A percentile compares a stretch with the other conserved stretches of the same genome.
Evolutionary conservation across 2,888 invertebrate genomes (phyloP).

Genomic region (Holacanthella duospinosa): DNA sequence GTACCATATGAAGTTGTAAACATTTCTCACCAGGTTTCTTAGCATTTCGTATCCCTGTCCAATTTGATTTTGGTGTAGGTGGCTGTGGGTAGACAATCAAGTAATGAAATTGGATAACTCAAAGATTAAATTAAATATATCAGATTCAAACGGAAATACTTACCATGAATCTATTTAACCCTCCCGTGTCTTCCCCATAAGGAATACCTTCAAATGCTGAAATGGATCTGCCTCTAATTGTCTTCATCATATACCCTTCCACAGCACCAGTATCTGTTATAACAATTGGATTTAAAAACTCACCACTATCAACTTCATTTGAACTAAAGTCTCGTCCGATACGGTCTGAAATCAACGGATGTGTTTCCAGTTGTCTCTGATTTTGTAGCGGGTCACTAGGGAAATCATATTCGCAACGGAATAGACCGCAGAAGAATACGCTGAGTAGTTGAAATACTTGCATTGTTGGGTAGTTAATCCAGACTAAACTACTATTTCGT

Average conservation of each 20-base stretch:
- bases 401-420: background rate
- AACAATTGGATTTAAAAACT: slow-evolving; percentile 7
- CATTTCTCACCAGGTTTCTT: slow-evolving; percentile 8
- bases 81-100: slow-evolving; percentile 5
- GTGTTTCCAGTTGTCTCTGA: background rate
- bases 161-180: slow-evolving; percentile 13
- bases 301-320: background rate
- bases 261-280: slow-evolving; percentile 8
- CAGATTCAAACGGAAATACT: background rate
- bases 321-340: background rate
- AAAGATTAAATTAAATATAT: background rate
- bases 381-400: slow-evolving; percentile 1
- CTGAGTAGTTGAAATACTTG: background rate
- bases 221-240: slow-evolving; percentile 9
- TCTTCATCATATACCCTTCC: slow-evolving; percentile 16
- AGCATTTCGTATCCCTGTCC: slow-evolving; percentile 6
- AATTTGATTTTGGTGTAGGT: slow-evolving; percentile 6
- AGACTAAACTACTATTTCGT: too few species aligned
- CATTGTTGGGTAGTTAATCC: too few species aligned
- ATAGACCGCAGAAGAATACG: background rate
- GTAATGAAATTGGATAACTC: background rate
- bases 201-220: slow-evolving; percentile 21
- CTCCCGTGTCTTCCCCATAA: slow-evolving; percentile 14
- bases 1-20: slow-evolving; percentile 12
- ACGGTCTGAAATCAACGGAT: too few species aligned